Conservation (phyloP, 1,140 invertebrate genomes). For the Trissolcus basalis region DNA sequence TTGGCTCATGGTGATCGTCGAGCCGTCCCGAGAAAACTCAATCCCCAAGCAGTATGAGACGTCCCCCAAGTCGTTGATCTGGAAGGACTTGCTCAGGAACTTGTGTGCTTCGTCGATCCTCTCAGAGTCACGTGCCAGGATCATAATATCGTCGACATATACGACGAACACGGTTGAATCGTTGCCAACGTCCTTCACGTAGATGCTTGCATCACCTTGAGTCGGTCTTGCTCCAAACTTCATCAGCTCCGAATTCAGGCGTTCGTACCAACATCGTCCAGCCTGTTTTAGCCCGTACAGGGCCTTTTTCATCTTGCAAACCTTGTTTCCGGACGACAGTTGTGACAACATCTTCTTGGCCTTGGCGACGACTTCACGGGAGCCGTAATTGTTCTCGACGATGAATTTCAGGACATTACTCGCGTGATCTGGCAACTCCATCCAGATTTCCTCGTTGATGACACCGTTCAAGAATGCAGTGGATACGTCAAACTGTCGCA, state of each 20-base stretch:
- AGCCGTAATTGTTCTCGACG: conserved; percentile 11
- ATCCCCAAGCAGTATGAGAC: conserved; percentile 42
- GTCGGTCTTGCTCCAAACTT: not conserved
- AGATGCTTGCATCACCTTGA: conserved; percentile 33
- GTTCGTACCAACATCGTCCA: conserved; percentile 21
- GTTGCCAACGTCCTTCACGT: not conserved
- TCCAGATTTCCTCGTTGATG: conserved; percentile 56
- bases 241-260: conserved; percentile 5
- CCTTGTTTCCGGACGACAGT: conserved; percentile 7
- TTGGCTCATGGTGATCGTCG: too few relatives aligned
- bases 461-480: conserved; percentile 59
- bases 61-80: conserved; percentile 51
- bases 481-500: conserved; percentile 40
- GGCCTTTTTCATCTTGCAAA: conserved; percentile 13
- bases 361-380: conserved; percentile 5
- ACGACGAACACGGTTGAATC: conserved; percentile 28
- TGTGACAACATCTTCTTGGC: conserved; percentile 65
- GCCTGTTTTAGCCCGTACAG: conserved; percentile 35
- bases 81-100: conserved; percentile 28
- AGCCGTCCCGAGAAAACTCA: conserved; percentile 26
- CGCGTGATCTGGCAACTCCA: conserved; percentile 19
- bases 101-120: conserved; percentile 19
- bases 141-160: conserved; percentile 61
- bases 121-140: conserved; percentile 9
- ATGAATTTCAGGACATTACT: not conserved